Evolutionary conservation across 2,797 vertebrate species (phyloP).

Genomic region (Psittacula derbiana): DNA sequence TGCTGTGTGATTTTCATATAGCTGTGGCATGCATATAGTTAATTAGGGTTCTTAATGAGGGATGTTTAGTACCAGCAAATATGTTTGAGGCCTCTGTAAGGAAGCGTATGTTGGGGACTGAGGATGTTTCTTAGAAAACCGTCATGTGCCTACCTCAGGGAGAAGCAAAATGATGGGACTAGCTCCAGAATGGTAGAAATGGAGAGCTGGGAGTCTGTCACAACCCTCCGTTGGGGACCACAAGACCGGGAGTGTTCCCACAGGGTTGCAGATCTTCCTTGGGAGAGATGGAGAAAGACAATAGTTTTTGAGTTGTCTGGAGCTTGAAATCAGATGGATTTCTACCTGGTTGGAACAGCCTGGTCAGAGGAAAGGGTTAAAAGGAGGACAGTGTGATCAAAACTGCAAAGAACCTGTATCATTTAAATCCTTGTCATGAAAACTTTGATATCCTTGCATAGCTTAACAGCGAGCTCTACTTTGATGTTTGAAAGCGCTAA

Average conservation of each 20-base stretch:
- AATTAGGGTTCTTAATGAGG: neutral
- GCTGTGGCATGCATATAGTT: neutral
- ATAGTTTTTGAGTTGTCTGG: neutral
- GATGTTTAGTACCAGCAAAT: neutral
- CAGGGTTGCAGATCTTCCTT: neutral
- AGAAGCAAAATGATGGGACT: neutral
- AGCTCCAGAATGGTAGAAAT: neutral
- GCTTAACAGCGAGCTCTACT: neutral
- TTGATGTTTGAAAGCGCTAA: neutral
- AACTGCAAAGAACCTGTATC: neutral
- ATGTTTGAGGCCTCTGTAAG: neutral
- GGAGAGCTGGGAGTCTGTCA: neutral
- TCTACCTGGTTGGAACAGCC: neutral
- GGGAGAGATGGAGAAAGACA: neutral
- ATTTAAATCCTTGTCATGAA: conserved; percentile 27
- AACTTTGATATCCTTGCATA: conserved; percentile 2
- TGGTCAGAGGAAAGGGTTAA: conserved; percentile 37
- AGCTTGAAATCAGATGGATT: neutral
- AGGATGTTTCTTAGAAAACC: neutral
- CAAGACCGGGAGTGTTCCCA: neutral
- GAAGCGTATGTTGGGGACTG: neutral
- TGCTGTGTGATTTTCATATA: neutral
- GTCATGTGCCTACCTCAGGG: accelerated
- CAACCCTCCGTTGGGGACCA: neutral
- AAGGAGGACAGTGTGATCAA: conserved; percentile 8